phyloP scores from a whole-genome alignment of 2,797 vertebrate genomes.

The Scarus forsteni region DNA sequence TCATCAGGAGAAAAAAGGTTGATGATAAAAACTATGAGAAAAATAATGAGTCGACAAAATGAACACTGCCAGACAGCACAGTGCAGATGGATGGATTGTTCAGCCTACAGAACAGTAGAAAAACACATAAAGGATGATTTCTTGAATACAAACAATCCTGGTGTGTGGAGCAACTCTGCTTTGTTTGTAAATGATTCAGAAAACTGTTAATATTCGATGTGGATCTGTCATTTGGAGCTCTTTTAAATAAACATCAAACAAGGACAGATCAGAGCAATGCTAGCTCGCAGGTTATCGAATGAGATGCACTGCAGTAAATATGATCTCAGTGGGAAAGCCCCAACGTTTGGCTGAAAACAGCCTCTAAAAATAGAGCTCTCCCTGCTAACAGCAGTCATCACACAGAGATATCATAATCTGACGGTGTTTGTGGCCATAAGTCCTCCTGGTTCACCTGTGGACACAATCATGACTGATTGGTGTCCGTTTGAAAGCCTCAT shows the following conservation, averaged over 20 bases:
- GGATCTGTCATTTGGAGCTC: not conserved
- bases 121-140: too few relatives aligned
- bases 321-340: conserved; percentile 32
- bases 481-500: not conserved
- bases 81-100: too few relatives aligned
- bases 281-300: not conserved
- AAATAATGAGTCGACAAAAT: too few relatives aligned
- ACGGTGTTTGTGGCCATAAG: not conserved
- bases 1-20: too few relatives aligned
- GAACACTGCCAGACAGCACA: too few relatives aligned
- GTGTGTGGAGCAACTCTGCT: not conserved
- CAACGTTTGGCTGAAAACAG: conserved; percentile 21
- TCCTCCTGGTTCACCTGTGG: not conserved
- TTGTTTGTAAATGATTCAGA: not conserved
- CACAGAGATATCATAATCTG: not conserved
- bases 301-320: conserved; percentile 13
- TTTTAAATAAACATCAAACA: not conserved
- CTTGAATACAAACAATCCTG: too few relatives aligned
- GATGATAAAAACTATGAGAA: too few relatives aligned
- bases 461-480: not conserved
- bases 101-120: too few relatives aligned
- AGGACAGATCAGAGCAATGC: not conserved
- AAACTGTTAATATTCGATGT: not conserved
- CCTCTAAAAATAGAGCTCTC: conserved; percentile 5
- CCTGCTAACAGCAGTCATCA: not conserved